Evolutionary conservation across 2,113 vertebrate species (phyloP).

Genomic region (Pollachius pollachius): DNA sequence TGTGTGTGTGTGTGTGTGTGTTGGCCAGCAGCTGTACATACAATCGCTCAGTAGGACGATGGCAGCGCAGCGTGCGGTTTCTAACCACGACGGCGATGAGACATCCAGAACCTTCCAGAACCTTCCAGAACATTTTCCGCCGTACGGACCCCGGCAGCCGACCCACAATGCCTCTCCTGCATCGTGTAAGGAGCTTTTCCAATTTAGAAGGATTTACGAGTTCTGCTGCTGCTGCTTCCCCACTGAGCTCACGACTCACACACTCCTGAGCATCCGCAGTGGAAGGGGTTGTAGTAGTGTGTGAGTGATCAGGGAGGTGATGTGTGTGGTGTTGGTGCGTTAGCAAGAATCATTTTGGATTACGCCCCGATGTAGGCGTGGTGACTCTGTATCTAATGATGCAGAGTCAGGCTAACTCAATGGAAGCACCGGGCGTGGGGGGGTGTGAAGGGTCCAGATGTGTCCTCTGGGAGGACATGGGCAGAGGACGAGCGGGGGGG

Average conservation of each 20-base stretch:
- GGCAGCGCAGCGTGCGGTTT: constrained; percentile 13
- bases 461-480: too few relatives aligned
- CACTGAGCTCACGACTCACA: not conserved
- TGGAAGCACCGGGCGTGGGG: too few relatives aligned
- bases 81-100: constrained; percentile 43
- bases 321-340: too few relatives aligned
- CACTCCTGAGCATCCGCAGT: too few relatives aligned
- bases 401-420: too few relatives aligned
- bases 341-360: too few relatives aligned
- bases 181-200: constrained; percentile 29
- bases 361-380: too few relatives aligned
- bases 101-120: constrained; percentile 47
- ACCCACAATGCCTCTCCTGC: constrained; percentile 44
- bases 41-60: constrained; percentile 35
- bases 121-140: constrained; percentile 13
- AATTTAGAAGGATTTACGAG: constrained; percentile 46
- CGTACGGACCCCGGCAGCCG: constrained; percentile 26
- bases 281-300: not conserved
- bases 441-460: too few relatives aligned
- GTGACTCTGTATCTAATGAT: too few relatives aligned
- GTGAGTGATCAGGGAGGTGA: not conserved
- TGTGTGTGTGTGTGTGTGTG: constrained; percentile 3
- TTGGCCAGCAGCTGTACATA: constrained; percentile 57
- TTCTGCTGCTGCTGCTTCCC: not conserved
- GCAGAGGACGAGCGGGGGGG: too few relatives aligned